These are phyloP conservation scores for Mionectes macconnelli DNA, from an alignment of 2,113 vertebrate genomes.

Conservation along the genomic window DNA sequence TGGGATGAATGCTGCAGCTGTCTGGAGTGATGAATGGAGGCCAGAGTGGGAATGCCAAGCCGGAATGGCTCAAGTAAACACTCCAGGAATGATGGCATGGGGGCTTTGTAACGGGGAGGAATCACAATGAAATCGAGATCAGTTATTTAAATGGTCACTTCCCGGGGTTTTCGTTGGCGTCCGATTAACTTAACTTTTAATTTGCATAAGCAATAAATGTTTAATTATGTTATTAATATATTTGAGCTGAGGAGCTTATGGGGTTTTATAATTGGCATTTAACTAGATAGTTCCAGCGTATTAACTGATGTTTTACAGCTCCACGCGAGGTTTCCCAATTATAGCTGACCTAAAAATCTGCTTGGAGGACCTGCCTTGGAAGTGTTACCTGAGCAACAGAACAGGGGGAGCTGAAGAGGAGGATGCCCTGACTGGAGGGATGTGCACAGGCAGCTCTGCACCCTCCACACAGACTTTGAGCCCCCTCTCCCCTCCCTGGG, in stretches of 20 bases:
- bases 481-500: background rate
- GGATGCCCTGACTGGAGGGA: background rate
- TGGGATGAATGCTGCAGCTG: constrained; percentile 48
- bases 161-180: constrained; percentile 60
- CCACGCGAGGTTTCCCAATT: constrained; percentile 59
- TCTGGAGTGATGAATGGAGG: background rate
- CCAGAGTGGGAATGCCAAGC: background rate
- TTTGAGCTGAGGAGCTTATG: constrained; percentile 72
- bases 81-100: background rate
- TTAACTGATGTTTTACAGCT: constrained; percentile 69
- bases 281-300: constrained; percentile 74
- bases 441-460: background rate
- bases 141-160: constrained; percentile 66
- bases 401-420: background rate
- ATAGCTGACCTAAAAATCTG: constrained; percentile 57
- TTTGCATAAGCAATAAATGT: constrained; percentile 74
- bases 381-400: constrained; percentile 40
- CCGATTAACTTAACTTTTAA: constrained; percentile 74
- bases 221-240: constrained; percentile 81
- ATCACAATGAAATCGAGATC: constrained; percentile 61
- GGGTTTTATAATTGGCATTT: constrained; percentile 77
- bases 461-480: background rate
- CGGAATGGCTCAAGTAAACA: background rate
- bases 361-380: constrained; percentile 7
- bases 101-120: background rate